A percentile compares a stretch with the other conserved stretches of the same genome.
Conservation (phyloP, 2,888 invertebrate genomes). For the Perithous albicinctus region DNA sequence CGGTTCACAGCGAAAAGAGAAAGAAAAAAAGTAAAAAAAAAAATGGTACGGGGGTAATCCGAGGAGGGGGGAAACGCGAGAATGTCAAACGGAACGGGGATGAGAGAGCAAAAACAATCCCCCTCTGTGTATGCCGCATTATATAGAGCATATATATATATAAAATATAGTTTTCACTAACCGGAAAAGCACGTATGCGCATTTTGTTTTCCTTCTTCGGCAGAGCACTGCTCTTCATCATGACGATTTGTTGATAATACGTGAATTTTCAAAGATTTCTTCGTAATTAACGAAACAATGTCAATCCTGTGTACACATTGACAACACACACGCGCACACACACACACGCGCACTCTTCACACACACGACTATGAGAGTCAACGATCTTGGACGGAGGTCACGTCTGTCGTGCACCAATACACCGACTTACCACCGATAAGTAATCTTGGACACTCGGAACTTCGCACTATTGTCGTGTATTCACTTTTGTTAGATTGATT, state of each 20-base stretch:
- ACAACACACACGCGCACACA: constrained; percentile 59
- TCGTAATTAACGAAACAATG: constrained; percentile 36
- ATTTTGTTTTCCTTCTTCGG: constrained; percentile 98
- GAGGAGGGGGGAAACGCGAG: constrained; percentile 3
- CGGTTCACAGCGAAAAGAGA: background rate
- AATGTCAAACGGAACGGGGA: constrained; percentile 9
- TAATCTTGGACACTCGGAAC: constrained; percentile 58
- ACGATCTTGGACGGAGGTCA: constrained; percentile 68
- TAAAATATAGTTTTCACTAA: constrained; percentile 86
- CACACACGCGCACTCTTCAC: constrained; percentile 44
- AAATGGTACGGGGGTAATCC: background rate
- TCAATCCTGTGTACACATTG: constrained; percentile 75
- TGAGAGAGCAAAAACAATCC: constrained; percentile 45
- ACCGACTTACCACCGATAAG: constrained; percentile 54
- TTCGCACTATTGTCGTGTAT: constrained; percentile 39
- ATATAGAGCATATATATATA: background rate
- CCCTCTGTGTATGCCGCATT: constrained; percentile 2
- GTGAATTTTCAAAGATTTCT: constrained; percentile 44
- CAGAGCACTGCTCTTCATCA: constrained; percentile 91
- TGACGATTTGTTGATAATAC: constrained; percentile 77
- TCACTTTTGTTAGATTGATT: constrained; percentile 59
- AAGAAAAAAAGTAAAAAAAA: background rate
- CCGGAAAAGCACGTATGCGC: constrained; percentile 99
- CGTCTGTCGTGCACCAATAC: constrained; percentile 50
- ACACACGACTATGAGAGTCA: no score